Evolutionary conservation across 2,888 invertebrate genomes (phyloP).

Genomic region (Melanostoma scalare): DNA sequence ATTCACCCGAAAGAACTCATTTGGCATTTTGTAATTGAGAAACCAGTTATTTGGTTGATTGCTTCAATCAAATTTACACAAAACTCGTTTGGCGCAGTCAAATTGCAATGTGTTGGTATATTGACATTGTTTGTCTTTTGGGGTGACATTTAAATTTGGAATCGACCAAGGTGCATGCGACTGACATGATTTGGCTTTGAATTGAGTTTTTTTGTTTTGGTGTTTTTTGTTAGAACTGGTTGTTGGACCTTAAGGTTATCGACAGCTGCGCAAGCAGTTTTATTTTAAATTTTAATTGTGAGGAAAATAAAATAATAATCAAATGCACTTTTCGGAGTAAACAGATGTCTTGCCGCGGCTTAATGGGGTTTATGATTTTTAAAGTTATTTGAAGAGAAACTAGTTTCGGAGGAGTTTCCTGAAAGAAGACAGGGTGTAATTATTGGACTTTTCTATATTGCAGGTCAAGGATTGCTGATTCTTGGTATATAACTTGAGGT

Average conservation of each 20-base stretch:
- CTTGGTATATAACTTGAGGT: no score
- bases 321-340: slow-evolving; percentile 11
- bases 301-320: slow-evolving; percentile 15
- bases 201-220: background rate
- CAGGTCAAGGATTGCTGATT: no score
- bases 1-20: slow-evolving; percentile 10
- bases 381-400: no score
- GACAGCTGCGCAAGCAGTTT: slow-evolving; percentile 11
- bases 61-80: slow-evolving; percentile 21
- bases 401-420: no score
- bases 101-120: slow-evolving; percentile 9
- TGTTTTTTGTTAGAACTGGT: slow-evolving; percentile 11
- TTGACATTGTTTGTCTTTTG: slow-evolving; percentile 20
- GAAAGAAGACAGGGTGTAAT: no score
- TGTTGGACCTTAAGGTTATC: background rate
- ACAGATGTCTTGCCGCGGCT: no score
- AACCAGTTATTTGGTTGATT: slow-evolving; percentile 22
- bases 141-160: slow-evolving; percentile 14
- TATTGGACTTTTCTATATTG: no score
- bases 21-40: slow-evolving; percentile 26
- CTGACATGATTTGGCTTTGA: slow-evolving; percentile 4
- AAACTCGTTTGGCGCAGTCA: slow-evolving; percentile 22
- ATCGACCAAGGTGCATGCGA: slow-evolving; percentile 7
- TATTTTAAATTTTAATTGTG: slow-evolving; percentile 18
- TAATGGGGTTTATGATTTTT: no score